Evolutionary conservation across 2,113 vertebrate species (phyloP).

Genomic region (Motacilla tschutschensis): DNA sequence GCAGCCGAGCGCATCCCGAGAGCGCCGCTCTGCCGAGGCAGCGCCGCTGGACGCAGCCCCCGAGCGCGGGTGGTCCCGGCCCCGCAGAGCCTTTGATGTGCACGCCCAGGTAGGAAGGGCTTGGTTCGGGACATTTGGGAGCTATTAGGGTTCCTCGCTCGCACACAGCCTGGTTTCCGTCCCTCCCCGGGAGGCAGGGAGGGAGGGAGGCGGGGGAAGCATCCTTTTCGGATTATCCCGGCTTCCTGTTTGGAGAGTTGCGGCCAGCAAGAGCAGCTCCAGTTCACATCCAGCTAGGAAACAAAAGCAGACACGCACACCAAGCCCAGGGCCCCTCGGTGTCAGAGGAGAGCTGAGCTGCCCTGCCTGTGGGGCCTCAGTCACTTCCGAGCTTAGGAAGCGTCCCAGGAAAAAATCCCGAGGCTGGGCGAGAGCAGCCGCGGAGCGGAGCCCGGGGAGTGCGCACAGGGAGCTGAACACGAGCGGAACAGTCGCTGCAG

Average conservation of each 20-base stretch:
- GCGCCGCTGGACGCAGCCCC: background rate
- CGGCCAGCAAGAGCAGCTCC: background rate
- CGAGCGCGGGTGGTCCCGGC: background rate
- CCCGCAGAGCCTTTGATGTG: background rate
- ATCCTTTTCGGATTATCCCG: background rate
- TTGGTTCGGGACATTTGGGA: background rate
- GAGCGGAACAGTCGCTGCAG: too few species aligned
- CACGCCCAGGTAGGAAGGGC: background rate
- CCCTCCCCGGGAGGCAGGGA: background rate
- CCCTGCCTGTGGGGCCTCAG: background rate
- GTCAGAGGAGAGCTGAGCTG: background rate
- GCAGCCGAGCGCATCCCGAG: background rate
- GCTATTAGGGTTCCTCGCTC: background rate
- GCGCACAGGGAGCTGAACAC: rapidly evolving
- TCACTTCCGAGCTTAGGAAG: too few species aligned
- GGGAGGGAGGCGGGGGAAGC: background rate
- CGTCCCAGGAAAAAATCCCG: background rate
- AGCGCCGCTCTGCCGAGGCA: background rate
- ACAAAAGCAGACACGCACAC: background rate
- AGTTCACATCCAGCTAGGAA: background rate
- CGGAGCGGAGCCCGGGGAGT: rapidly evolving
- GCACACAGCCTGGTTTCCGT: background rate
- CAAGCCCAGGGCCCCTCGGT: background rate
- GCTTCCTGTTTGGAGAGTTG: slow-evolving; percentile 7
- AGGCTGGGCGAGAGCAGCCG: too few species aligned